These are phyloP conservation scores for Oenanthe melanoleuca DNA, from an alignment of 2,113 vertebrate genomes.

Conservation along the genomic window DNA sequence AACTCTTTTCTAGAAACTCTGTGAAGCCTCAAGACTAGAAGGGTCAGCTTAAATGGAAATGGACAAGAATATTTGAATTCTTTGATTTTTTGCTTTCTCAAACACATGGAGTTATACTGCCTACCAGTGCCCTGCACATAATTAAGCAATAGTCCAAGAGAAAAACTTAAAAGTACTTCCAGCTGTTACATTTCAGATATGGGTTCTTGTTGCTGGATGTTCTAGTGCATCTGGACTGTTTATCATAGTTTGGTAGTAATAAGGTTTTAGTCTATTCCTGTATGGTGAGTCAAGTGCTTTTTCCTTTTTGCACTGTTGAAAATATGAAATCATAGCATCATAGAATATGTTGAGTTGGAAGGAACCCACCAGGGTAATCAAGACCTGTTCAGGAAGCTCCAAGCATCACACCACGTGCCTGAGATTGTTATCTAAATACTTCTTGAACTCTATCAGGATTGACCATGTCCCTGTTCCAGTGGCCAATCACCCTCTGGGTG, in stretches of 20 bases:
- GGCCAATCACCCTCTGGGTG: background rate
- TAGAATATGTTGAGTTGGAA: background rate
- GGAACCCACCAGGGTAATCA: background rate
- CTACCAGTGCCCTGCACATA: background rate
- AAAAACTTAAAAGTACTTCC: background rate
- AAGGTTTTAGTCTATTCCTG: background rate
- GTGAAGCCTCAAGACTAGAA: background rate
- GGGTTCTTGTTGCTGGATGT: background rate
- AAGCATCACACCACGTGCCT: background rate
- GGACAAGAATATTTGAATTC: background rate
- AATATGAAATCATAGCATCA: background rate
- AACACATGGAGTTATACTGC: background rate
- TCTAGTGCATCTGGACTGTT: background rate
- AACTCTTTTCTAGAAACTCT: background rate
- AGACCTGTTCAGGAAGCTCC: background rate
- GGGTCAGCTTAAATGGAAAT: background rate
- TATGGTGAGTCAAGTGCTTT: background rate
- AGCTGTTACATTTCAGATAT: background rate
- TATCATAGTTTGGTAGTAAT: rapidly evolving
- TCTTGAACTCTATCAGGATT: background rate
- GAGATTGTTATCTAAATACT: background rate
- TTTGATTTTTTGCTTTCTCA: background rate
- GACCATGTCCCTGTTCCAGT: background rate
- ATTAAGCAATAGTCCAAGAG: background rate
- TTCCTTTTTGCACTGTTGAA: background rate